Evolutionary conservation across 1,140 invertebrate genomes (phyloP).

Genomic region (Pentalonia nigronervosa): DNA sequence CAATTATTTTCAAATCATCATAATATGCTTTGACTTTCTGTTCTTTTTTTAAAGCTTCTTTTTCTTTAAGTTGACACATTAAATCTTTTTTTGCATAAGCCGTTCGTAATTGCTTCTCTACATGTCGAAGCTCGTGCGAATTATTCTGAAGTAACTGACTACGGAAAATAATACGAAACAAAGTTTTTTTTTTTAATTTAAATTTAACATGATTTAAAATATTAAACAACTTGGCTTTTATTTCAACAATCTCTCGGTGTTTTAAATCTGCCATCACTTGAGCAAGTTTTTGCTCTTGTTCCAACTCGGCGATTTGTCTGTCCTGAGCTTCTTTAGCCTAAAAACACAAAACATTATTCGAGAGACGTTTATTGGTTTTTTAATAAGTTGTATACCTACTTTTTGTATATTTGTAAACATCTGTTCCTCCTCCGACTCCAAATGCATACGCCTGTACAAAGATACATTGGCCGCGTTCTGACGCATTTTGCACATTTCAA

Average conservation of each 20-base stretch:
- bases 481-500: background rate
- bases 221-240: slow-evolving; percentile 28
- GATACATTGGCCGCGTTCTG: background rate
- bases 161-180: background rate
- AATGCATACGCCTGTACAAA: background rate
- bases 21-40: background rate
- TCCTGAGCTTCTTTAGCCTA: slow-evolving; percentile 5
- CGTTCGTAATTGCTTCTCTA: background rate
- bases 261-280: slow-evolving; percentile 27
- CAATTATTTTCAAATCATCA: slow-evolving; percentile 26
- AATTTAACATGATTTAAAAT: background rate
- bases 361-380: background rate
- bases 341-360: background rate
- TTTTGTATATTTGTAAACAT: background rate
- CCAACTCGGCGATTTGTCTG: background rate
- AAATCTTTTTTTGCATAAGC: slow-evolving; percentile 38
- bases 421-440: background rate
- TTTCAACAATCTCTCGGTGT: background rate
- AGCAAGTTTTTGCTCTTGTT: slow-evolving; percentile 49
- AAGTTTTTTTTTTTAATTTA: background rate
- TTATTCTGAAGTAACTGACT: background rate
- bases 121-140: background rate
- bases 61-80: slow-evolving; percentile 40
- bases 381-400: background rate
- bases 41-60: slow-evolving; percentile 31